These are phyloP conservation scores for Gadus chalcogrammus DNA, from an alignment of 2,113 vertebrate species.

Conservation along the genomic window DNA sequence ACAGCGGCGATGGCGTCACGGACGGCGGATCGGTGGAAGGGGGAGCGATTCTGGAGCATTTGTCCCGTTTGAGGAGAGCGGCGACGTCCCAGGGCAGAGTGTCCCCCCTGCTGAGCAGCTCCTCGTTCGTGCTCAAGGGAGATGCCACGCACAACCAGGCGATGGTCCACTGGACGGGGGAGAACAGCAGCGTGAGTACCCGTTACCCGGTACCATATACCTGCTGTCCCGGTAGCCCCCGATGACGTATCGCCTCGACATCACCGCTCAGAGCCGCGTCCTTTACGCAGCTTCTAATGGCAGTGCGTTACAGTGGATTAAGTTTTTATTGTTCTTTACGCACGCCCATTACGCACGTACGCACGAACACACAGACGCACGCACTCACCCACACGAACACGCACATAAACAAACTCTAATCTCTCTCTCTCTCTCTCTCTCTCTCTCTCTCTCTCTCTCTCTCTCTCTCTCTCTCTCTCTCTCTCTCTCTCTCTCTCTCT, in stretches of 20 bases:
- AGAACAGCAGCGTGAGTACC: constrained; percentile 97
- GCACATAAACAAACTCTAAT: too few relatives aligned
- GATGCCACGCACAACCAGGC: constrained; percentile 98
- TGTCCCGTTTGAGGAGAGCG: constrained; percentile 72
- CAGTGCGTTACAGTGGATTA: too few relatives aligned
- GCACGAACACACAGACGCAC: too few relatives aligned
- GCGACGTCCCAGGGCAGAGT: constrained; percentile 76
- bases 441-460: too few relatives aligned
- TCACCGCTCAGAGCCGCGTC: neutral
- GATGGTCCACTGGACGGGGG: constrained; percentile 98
- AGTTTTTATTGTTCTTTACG: too few relatives aligned
- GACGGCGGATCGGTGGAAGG: constrained; percentile 42
- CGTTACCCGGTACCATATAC: constrained; percentile 7
- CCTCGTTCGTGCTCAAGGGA: constrained; percentile 94
- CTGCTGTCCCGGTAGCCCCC: neutral
- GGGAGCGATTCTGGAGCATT: constrained; percentile 43
- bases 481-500: too few relatives aligned
- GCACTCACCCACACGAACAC: too few relatives aligned
- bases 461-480: too few relatives aligned
- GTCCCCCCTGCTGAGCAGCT: constrained; percentile 80
- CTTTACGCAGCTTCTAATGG: neutral
- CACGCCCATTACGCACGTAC: too few relatives aligned
- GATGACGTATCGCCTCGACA: neutral
- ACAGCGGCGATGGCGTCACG: constrained; percentile 10
- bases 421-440: too few relatives aligned